phyloP scores from a whole-genome alignment of 2,797 vertebrate species.

The Orestias chungarensis region DNA sequence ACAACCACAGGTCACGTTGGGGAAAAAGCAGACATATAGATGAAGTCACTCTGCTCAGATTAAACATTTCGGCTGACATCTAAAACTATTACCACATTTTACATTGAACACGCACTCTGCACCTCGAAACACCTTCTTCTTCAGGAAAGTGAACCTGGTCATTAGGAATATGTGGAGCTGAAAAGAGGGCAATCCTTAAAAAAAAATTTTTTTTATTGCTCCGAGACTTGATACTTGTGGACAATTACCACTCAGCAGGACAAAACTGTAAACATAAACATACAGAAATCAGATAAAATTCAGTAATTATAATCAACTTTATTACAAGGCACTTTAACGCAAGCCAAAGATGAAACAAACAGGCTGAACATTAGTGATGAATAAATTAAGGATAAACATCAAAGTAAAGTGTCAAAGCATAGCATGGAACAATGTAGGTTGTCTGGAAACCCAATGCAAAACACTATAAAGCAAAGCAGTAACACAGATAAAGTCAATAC shows the following conservation, averaged over 20 bases:
- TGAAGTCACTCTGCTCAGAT: neutral
- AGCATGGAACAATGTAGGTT: too few species aligned
- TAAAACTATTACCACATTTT: neutral
- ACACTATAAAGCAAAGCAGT: too few species aligned
- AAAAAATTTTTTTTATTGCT: neutral
- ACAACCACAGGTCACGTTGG: neutral
- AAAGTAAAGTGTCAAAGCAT: too few species aligned
- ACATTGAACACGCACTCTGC: neutral
- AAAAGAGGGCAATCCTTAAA: neutral
- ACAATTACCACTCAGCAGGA: neutral
- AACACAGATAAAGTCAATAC: too few species aligned
- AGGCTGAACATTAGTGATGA: too few species aligned
- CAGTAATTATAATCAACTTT: neutral
- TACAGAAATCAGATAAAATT: neutral
- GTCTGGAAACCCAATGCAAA: too few species aligned
- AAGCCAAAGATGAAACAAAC: too few species aligned
- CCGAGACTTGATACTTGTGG: neutral
- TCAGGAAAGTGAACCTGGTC: too few species aligned
- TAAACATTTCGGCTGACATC: neutral
- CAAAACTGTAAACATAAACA: neutral
- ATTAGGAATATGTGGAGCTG: neutral
- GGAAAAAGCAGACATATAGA: neutral
- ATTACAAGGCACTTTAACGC: too few species aligned
- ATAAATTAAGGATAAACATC: too few species aligned
- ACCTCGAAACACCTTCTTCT: neutral